Evolutionary conservation across 2,888 invertebrate genomes (phyloP), one percentile per base, ranked within the genome.

Genomic region (Cepaea hortensis): DNA sequence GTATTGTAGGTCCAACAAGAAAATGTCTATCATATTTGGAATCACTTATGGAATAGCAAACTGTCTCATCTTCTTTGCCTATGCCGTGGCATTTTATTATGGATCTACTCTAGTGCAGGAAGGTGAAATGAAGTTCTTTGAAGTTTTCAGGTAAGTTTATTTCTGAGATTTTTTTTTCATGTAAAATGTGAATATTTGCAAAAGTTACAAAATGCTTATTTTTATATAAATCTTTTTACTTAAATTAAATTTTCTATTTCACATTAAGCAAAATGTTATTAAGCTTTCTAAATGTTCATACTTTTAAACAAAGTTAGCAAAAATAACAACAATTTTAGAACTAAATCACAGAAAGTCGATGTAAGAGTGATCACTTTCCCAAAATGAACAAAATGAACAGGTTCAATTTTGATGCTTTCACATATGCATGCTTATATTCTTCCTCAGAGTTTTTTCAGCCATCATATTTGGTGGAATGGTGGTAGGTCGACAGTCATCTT

Each of bases 41-140:
- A 84, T 92, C 0, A 92, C 93, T 7, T 94, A 94, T 89, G 94
- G 93, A 50, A 91, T 95, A 84, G 95, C 95, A 3, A 95, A 95
- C 90, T 94, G 95, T 15, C 91, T 95, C n/a, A 94, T 95, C 61
- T 95, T 95, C 92, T 94, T 95, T 90, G 95, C 95, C 91, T 96
- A 95, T 91, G 95, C 95, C 6, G 95, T 94, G 23, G 94, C 95
- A 6, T 96, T 96, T 91, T 93, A 94, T 72, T 94, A 95, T 88
- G 96, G 96, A 11, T 95, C 95, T 5, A 94, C 95, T 87, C 93
- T 96, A 50, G 95, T 96, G 61, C 92, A 94, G 85, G 89, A 92
- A 46, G 94, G 93, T 23, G 93, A 94, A n/a, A 94, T 95, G 93
- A 81, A 88, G 20, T 93, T 91, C 84, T 86, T 88, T 62, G 84